phyloP scores from a whole-genome alignment of 2,113 vertebrate species.

The Xyliphius kryptos region DNA sequence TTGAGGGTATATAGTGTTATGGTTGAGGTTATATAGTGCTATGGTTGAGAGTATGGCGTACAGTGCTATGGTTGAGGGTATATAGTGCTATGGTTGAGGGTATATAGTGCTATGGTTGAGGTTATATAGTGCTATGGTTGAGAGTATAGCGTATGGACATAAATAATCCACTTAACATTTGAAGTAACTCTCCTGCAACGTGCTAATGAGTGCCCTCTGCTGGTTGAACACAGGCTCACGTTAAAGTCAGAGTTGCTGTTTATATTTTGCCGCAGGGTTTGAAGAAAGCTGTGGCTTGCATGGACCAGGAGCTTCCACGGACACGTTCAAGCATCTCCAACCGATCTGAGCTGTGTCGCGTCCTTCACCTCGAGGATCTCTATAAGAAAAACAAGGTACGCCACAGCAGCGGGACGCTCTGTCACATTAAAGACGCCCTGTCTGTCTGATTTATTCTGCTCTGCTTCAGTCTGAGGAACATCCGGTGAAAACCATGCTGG shows the following conservation, averaged over 20 bases:
- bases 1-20: too few relatives aligned
- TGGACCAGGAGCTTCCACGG: slow-evolving; percentile 86
- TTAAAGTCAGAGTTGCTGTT: background rate
- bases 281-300: slow-evolving; percentile 74
- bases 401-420: background rate
- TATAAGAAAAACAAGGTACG: slow-evolving; percentile 84
- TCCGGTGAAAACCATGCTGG: slow-evolving; percentile 82
- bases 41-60: too few relatives aligned
- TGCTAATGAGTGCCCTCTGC: too few relatives aligned
- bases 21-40: too few relatives aligned
- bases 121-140: too few relatives aligned
- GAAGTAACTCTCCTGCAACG: too few relatives aligned
- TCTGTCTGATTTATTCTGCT: background rate
- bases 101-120: too few relatives aligned
- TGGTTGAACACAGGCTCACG: too few relatives aligned
- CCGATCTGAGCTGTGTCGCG: slow-evolving; percentile 73
- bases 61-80: too few relatives aligned
- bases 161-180: too few relatives aligned
- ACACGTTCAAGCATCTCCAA: slow-evolving; percentile 80
- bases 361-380: slow-evolving; percentile 76
- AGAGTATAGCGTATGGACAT: too few relatives aligned
- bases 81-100: too few relatives aligned
- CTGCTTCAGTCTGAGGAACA: slow-evolving; percentile 51
- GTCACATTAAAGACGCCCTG: background rate
- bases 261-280: slow-evolving; percentile 66